Base-by-base conservation (phyloP, 1,140 invertebrate genomes). In the Apis dorsata region DNA sequence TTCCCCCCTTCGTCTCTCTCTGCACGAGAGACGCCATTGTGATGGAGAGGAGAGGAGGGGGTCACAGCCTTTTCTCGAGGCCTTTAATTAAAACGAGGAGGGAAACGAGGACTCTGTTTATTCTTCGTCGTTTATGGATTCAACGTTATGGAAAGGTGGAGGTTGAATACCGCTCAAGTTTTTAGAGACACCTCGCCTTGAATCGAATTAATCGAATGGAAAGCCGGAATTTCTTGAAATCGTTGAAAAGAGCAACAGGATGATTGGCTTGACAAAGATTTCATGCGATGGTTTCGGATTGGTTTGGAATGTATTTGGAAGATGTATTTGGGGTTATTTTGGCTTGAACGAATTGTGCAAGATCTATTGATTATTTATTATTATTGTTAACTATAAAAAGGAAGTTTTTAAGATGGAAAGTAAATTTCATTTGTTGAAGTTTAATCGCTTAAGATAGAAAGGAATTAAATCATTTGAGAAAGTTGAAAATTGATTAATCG, bases 21-120 rank as follows among this genome's bases (percentile, higher is more conserved):
- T n/a, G 21, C 53, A 53, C 34, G 53, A 53, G 12, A 13, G 53
- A 53, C 13, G 2, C 34, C 34, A 44, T 44, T 44, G 34, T 44
- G 34, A 13, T 1, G 53, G 12, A 13, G 13, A 12, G 53, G 10
- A 0, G 51, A 11, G n/a, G 28, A 1, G 0, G 63, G 15, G 34
- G 2, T 1, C 12, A 11, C 11, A 28, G 44, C 13, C 66, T 66
- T 59, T 53, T 70, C 53, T 59, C 53, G 53, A 49, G 34, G 62
- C 44, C 59, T 60, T 79, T 79, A 83, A 83, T 83, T 83, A 79
- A 78, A 79, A 83, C 79, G 34, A 17, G 24, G 51, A 53, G 11
- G 34, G 19, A 9, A 57, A 34, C 34, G 34, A 7, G 34, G 49
- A 44, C 62, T 59, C 34, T 71, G 70, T 79, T 79, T 83, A 72